Conservation (phyloP, 1,140 invertebrate species). For the Chrysomallon squamiferum region DNA sequence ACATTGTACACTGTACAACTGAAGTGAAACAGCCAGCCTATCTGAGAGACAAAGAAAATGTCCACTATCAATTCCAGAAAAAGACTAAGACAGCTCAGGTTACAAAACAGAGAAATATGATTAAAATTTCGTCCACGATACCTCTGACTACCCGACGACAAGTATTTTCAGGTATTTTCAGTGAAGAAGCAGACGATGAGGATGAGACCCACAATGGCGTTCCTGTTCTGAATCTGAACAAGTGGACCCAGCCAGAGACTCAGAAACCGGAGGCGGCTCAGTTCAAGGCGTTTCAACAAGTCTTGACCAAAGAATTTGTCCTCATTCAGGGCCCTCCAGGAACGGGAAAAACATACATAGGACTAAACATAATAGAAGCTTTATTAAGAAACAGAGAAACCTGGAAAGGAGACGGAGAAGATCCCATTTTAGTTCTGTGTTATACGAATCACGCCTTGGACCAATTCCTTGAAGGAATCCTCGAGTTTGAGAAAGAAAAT, state of each 20-base stretch:
- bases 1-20: no score
- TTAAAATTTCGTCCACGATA: no score
- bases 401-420: conserved; percentile 6
- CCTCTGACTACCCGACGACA: no score
- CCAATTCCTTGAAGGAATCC: conserved; percentile 78
- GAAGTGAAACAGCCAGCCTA: no score
- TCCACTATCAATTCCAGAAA: no score
- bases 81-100: no score
- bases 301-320: conserved; percentile 63
- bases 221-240: conserved; percentile 9
- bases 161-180: no score
- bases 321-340: conserved; percentile 74
- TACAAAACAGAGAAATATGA: no score
- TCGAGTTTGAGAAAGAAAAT: neutral
- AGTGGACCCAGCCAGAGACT: conserved; percentile 36
- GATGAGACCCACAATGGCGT: no score
- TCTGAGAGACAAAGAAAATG: no score
- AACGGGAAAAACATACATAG: conserved; percentile 55
- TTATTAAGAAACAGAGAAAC: conserved; percentile 46
- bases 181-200: no score
- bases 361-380: conserved; percentile 53
- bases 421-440: conserved; percentile 79
- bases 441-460: conserved; percentile 88
- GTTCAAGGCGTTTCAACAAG: conserved; percentile 58
- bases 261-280: conserved; percentile 62